Evolutionary conservation across 2,113 vertebrate genomes (phyloP).

Genomic region (Channa argus): DNA sequence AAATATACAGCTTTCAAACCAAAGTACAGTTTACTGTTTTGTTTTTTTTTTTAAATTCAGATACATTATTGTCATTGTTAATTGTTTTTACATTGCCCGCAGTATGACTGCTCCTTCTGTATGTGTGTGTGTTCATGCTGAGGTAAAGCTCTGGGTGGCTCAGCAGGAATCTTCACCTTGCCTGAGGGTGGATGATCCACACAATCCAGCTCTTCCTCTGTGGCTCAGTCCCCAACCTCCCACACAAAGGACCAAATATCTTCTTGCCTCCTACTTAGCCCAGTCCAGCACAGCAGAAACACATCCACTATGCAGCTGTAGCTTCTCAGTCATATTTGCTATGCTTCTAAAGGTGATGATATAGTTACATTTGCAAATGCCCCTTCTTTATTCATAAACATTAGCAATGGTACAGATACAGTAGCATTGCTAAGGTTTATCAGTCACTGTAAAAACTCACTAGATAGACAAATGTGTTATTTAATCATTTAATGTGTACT

Average conservation of each 20-base stretch:
- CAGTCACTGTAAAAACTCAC: background rate
- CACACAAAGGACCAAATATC: constrained; percentile 46
- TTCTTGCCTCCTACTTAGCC: constrained; percentile 6
- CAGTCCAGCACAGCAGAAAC: constrained; percentile 10
- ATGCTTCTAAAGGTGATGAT: background rate
- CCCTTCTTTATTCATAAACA: background rate
- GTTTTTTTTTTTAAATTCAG: background rate
- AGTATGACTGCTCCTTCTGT: background rate
- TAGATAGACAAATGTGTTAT: no score
- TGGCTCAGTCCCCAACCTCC: constrained; percentile 59
- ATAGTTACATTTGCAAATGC: background rate
- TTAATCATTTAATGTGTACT: no score
- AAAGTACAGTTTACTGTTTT: no score
- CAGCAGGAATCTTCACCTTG: constrained; percentile 50
- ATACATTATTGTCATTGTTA: background rate
- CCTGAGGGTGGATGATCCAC: constrained; percentile 57
- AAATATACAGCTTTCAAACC: no score
- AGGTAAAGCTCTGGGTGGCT: constrained; percentile 41
- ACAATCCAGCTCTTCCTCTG: constrained; percentile 43
- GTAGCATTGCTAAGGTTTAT: no score
- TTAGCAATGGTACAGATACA: no score
- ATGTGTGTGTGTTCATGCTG: constrained; percentile 27
- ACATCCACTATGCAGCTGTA: background rate
- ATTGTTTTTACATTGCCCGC: background rate
- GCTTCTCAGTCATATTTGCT: background rate